Evolutionary conservation across 1,140 invertebrate genomes (phyloP).

Genomic region (Calliopsis andreniformis): DNA sequence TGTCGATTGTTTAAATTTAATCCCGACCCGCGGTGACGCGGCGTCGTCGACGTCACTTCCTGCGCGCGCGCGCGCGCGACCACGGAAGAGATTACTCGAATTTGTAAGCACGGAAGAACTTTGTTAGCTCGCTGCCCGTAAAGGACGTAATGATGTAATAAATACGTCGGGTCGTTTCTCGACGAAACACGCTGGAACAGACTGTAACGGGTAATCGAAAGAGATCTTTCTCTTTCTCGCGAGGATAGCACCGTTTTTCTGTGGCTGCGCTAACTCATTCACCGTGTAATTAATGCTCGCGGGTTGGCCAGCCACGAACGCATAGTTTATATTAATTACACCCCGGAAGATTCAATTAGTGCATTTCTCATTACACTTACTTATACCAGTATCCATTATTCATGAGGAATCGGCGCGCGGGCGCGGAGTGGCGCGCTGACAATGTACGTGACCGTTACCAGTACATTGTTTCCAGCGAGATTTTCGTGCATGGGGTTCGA

Average conservation of each 20-base stretch:
- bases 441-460: slow-evolving; percentile 67
- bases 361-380: slow-evolving; percentile 80
- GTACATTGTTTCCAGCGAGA: slow-evolving; percentile 27
- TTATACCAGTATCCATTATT: slow-evolving; percentile 79
- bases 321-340: slow-evolving; percentile 80
- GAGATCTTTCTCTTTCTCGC: too few relatives aligned
- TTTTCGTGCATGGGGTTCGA: slow-evolving; percentile 34
- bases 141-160: background rate
- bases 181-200: background rate
- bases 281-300: slow-evolving; percentile 74
- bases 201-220: slow-evolving; percentile 31
- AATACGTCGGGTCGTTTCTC: background rate
- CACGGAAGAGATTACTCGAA: slow-evolving; percentile 15
- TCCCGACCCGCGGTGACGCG: background rate
- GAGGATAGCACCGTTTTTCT: slow-evolving; percentile 36
- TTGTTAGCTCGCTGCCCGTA: background rate
- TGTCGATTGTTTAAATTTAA: slow-evolving; percentile 41
- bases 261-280: slow-evolving; percentile 58
- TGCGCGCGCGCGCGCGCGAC: too few relatives aligned
- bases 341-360: slow-evolving; percentile 80
- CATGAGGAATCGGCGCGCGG: slow-evolving; percentile 70
- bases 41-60: too few relatives aligned
- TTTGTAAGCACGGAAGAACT: slow-evolving; percentile 8
- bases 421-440: slow-evolving; percentile 63
- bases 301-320: slow-evolving; percentile 63